Base-by-base conservation (phyloP, 2,113 vertebrate genomes). In the Halcyon senegalensis region DNA sequence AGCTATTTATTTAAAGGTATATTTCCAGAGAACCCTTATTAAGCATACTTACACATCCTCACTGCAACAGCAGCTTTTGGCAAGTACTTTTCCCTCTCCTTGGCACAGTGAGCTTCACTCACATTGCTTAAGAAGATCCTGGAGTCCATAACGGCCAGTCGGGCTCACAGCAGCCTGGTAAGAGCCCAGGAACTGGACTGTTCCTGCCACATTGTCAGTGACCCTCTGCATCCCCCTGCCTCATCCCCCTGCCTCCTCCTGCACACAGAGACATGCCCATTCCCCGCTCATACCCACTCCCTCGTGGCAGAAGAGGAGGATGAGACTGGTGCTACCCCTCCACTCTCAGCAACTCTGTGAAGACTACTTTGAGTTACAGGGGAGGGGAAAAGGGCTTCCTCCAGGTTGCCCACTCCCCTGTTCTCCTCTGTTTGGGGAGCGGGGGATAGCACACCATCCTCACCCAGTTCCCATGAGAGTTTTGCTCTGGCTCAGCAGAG, bases 261-360 rank as follows among this genome's bases (percentile, higher is more conserved):
- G 11, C 79, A 25, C 1, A 0, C 55, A 64, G 56, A 30, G 21
- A 35, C 9, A 24, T 1, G 1, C 51, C 37, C 28, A 16, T 33
- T 62, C 59, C 60, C 41, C 2, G 0, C 12, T 56, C 2, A 0
- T 6, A 35, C 8, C 46, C 19, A 4, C 41, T 63, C 58, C 18
- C 30, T 30, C 31, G 33, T 10, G 33, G 33, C 48, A 51, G 13
- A 53, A 79, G 53, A 24, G 10, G 35, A 67, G 28, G 31, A 31
- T 0, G 2, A 66, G 39, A 24, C 21, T 30, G 21, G n/a, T 37
- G 39, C 53, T 43, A 10, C 16, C 25, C 27, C 53, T 31, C 9
- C 9, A 14, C 33, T 41, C 50, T 56, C 46, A 35, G 28, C 24
- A 55, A 5, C 30, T 25, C 56, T 43, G 58, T 28, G 63, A 44